Conservation (phyloP, 2,797 vertebrate species). For the Natrix natrix region DNA sequence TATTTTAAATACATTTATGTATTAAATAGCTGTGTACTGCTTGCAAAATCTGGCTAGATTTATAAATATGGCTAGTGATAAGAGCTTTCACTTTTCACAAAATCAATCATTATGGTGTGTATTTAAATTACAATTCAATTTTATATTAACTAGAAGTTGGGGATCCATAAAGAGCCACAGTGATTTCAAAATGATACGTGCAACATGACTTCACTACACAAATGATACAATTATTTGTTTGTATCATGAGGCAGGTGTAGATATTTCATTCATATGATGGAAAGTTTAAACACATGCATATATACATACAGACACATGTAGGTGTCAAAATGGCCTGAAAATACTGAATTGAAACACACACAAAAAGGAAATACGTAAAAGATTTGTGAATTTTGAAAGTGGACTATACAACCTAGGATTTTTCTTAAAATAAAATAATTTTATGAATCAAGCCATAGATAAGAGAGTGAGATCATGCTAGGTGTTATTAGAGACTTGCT, state of each 20-base stretch:
- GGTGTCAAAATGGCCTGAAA: neutral
- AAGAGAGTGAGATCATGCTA: neutral
- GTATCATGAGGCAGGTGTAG: neutral
- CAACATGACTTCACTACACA: neutral
- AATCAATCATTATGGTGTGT: neutral
- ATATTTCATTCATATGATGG: neutral
- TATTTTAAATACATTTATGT: neutral
- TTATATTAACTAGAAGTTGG: neutral
- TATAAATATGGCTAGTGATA: neutral
- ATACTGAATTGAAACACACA: neutral
- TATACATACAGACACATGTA: neutral
- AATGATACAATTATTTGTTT: neutral
- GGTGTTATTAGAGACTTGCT: neutral
- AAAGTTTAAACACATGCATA: neutral
- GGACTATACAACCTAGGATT: neutral
- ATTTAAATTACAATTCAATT: neutral
- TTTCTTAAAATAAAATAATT: conserved; percentile 12
- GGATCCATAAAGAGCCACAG: neutral
- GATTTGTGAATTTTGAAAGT: neutral
- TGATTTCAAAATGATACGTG: neutral
- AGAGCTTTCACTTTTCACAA: neutral
- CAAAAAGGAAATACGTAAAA: neutral
- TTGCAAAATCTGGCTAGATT: neutral
- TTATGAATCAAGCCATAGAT: neutral
- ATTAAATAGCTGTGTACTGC: neutral